phyloP scores from a whole-genome alignment of 2,797 vertebrate species.

The Enteromius argenteus region DNA sequence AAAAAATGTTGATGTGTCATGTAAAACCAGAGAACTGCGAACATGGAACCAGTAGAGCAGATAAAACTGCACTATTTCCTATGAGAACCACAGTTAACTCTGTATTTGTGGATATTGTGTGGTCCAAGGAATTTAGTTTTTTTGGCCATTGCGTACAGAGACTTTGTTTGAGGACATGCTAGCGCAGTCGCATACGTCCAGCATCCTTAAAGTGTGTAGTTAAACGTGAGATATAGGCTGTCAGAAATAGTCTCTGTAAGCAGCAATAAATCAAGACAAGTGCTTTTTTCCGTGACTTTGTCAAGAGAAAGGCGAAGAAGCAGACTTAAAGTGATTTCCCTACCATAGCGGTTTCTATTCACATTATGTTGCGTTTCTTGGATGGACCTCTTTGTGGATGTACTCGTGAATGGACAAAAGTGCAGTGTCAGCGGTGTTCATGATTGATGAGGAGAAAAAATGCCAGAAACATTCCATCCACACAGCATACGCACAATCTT shows the following conservation, averaged over 20 bases:
- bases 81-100: slow-evolving; percentile 43
- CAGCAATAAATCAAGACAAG: slow-evolving; percentile 38
- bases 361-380: slow-evolving; percentile 7
- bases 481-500: not conserved
- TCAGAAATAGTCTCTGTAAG: slow-evolving; percentile 45
- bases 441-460: slow-evolving; percentile 41
- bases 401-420: slow-evolving; percentile 15
- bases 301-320: slow-evolving; percentile 17
- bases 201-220: slow-evolving; percentile 18
- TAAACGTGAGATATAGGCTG: slow-evolving; percentile 35
- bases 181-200: slow-evolving; percentile 12
- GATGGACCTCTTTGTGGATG: not conserved
- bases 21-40: slow-evolving; percentile 50
- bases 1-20: slow-evolving; percentile 50
- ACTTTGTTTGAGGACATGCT: slow-evolving; percentile 49
- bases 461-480: not conserved
- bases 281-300: slow-evolving; percentile 37
- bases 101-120: slow-evolving; percentile 32
- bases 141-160: slow-evolving; percentile 15
- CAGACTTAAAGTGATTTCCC: slow-evolving; percentile 24
- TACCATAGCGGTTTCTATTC: slow-evolving; percentile 37
- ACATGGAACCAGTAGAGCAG: slow-evolving; percentile 43
- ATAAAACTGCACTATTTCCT: slow-evolving; percentile 46
- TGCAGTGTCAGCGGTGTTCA: slow-evolving; percentile 45
- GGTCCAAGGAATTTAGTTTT: slow-evolving; percentile 25